A percentile compares a stretch with the other conserved stretches of the same genome.
These are phyloP conservation scores for Chromis chromis DNA, from an alignment of 2,797 vertebrate species.

Conservation along the genomic window DNA sequence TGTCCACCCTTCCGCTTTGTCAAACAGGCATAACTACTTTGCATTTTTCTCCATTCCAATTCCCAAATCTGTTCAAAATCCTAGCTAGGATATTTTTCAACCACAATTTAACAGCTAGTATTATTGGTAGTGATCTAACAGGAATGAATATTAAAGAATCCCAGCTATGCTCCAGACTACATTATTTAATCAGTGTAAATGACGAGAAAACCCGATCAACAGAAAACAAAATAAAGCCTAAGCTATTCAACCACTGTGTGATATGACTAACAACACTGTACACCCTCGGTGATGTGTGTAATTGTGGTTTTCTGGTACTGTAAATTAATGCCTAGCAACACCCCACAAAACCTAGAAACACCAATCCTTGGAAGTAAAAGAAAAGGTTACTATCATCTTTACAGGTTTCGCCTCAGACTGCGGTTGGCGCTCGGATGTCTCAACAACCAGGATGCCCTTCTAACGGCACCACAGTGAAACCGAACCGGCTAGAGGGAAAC, in stretches of 20 bases:
- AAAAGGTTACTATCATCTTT: constrained; percentile 64
- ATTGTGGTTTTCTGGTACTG: constrained; percentile 70
- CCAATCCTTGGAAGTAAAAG: constrained; percentile 71
- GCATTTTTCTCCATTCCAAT: constrained; percentile 41
- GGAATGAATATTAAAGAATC: constrained; percentile 80
- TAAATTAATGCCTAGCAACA: constrained; percentile 78
- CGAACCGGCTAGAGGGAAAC: constrained; percentile 64
- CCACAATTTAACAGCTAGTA: constrained; percentile 75
- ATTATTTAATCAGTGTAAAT: constrained; percentile 80
- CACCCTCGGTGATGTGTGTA: constrained; percentile 74
- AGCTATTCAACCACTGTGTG: constrained; percentile 76
- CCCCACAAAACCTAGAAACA: constrained; percentile 80
- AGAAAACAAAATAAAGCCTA: constrained; percentile 72
- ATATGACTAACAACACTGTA: constrained; percentile 76
- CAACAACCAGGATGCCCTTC: constrained; percentile 31
- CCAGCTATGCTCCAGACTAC: constrained; percentile 78
- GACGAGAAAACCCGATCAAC: constrained; percentile 80
- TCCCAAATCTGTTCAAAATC: constrained; percentile 62
- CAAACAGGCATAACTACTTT: constrained; percentile 34
- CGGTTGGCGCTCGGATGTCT: constrained; percentile 13
- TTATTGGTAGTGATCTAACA: constrained; percentile 79
- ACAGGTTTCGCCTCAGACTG: constrained; percentile 64
- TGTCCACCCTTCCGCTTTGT: constrained; percentile 37
- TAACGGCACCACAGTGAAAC: constrained; percentile 50
- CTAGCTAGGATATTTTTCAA: constrained; percentile 65